A percentile compares a stretch with the other conserved stretches of the same genome.
Evolutionary conservation across 2,888 invertebrate genomes (phyloP).

Genomic region (Melanophora roralis): DNA sequence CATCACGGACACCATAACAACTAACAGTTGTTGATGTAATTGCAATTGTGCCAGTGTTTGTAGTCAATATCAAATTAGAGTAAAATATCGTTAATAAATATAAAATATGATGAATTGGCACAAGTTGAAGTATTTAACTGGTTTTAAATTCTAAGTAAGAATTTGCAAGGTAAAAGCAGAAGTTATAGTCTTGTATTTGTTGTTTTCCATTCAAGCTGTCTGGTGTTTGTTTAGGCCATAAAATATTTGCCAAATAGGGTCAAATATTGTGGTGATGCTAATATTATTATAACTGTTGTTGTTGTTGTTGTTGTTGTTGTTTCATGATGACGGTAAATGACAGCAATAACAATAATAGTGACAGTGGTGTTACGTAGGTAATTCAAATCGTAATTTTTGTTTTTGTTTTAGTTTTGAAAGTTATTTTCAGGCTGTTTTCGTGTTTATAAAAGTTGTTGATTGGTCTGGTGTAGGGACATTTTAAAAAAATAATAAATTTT

Average conservation of each 20-base stretch:
- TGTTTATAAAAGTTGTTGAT: neutral
- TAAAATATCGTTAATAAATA: constrained; percentile 10
- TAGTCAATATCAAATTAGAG: neutral
- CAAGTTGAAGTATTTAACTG: constrained; percentile 46
- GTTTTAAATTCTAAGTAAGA: constrained; percentile 22
- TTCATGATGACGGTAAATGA: constrained; percentile 25
- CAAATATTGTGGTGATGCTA: constrained; percentile 31
- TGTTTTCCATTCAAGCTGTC: neutral
- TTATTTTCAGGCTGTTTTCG: no score
- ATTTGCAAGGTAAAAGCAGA: constrained; percentile 44
- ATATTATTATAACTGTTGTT: constrained; percentile 25
- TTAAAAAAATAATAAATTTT: neutral
- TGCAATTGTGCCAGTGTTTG: neutral
- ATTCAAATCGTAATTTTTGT: neutral
- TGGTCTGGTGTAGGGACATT: neutral
- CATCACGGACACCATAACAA: neutral
- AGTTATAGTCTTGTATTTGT: constrained; percentile 23
- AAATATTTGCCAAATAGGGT: constrained; percentile 58
- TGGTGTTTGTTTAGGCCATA: constrained; percentile 22
- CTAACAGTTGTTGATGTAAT: neutral
- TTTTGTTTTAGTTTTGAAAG: no score
- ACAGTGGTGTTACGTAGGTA: neutral
- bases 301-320: neutral
- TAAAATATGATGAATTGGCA: neutral
- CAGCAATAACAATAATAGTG: constrained; percentile 6